Base-by-base conservation (phyloP, 2,888 invertebrate species). In the Achlya flavicornis region DNA sequence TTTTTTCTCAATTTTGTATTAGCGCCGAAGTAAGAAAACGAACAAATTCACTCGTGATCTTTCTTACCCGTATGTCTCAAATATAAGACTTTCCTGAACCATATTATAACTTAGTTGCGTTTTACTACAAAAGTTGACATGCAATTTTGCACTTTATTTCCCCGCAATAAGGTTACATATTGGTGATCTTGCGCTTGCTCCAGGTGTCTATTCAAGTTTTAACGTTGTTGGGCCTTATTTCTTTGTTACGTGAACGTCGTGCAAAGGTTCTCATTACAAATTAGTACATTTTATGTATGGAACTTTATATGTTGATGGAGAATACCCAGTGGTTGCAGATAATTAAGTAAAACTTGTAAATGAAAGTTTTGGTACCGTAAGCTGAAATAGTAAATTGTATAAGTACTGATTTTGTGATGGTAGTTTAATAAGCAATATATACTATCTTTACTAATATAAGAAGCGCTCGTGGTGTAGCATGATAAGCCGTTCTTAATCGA, bases 221-320 rank as follows among this genome's bases (percentile, higher is more conserved):
- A 85, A 84, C 82, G 83, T 74, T 74, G 78, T 78, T 72, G 66
- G 75, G 73, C 71, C 79, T 80, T 86, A 83, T 85, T 85, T 84
- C 80, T 84, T 84, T 83, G 80, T 79, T 82, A 82, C 78, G 74
- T 73, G 78, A 75, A 74, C 76, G 73, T 74, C 71, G 69, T 75
- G n/a, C 46, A 74, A 77, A 69, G 74, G 77, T 72, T 77, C 71
- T 76, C 73, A 74, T 81, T 80, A 74, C 72, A 75, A 77, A 78
- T 82, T 79, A 79, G 73, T 76, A 69, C 69, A 70, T 72, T 72
- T 71, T 75, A 74, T 74, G 68, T 66, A 57, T 32, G 57, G 58
- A 48, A 65, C 64, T 14, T 33, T 58, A 60, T 33, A 63, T 66
- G 35, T 62, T 63, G 59, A 3, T 16, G n/a, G 8, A 32, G 48